Conservation (phyloP, 2,797 vertebrate genomes). For the Melanotaenia nigrans region DNA sequence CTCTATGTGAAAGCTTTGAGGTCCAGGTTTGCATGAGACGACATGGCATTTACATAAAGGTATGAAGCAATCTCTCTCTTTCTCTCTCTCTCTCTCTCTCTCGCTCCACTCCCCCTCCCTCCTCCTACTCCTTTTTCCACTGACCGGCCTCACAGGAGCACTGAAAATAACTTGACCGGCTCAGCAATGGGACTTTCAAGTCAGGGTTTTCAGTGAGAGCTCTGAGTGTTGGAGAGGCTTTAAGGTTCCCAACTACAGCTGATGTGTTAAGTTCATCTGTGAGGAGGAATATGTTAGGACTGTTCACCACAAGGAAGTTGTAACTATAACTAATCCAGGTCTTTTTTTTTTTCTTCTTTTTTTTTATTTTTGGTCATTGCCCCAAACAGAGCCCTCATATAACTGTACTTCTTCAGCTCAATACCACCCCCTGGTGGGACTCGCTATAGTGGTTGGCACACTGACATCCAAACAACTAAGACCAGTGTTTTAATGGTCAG, state of each 20-base stretch:
- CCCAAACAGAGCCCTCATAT: conserved; percentile 64
- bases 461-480: conserved; percentile 72
- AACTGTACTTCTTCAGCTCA: conserved; percentile 82
- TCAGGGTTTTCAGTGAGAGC: conserved; percentile 73
- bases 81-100: conserved; percentile 33
- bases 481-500: conserved; percentile 55
- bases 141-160: conserved; percentile 82
- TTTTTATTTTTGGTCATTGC: conserved; percentile 70
- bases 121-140: conserved; percentile 57
- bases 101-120: conserved; percentile 40
- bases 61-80: conserved; percentile 53
- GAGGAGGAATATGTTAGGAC: conserved; percentile 66
- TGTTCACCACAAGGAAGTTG: conserved; percentile 71
- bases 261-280: conserved; percentile 55
- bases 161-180: conserved; percentile 85
- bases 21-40: conserved; percentile 53
- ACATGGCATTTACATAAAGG: conserved; percentile 63
- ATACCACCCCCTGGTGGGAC: conserved; percentile 92
- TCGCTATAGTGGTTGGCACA: conserved; percentile 65
- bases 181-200: conserved; percentile 81
- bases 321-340: conserved; percentile 79
- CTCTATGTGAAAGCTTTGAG: conserved; percentile 44
- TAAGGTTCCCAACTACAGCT: conserved; percentile 43
- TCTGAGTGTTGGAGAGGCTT: conserved; percentile 54
- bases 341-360: conserved; percentile 65